A percentile compares a stretch with the other conserved stretches of the same genome.
These are phyloP conservation scores for Lepidostoma basale DNA, from an alignment of 1,140 invertebrate genomes.

Conservation along the genomic window DNA sequence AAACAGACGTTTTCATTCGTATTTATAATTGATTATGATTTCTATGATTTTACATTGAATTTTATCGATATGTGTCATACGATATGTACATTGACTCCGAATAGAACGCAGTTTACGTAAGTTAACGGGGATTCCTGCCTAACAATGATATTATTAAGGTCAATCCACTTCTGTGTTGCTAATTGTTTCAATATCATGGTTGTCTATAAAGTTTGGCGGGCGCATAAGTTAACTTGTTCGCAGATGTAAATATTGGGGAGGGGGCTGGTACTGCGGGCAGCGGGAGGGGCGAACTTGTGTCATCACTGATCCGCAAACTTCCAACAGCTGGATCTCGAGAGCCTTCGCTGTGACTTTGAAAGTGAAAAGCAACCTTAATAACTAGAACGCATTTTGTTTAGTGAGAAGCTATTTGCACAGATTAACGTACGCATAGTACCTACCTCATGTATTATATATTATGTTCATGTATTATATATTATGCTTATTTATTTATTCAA, in stretches of 20 bases:
- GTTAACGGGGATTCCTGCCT: neutral
- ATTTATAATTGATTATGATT: too few species aligned
- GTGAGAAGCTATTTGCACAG: too few species aligned
- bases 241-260: constrained; percentile 25
- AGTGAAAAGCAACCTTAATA: neutral
- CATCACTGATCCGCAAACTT: constrained; percentile 32
- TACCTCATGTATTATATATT: too few species aligned
- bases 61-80: too few species aligned
- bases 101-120: neutral
- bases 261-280: too few species aligned
- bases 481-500: too few species aligned
- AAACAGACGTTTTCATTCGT: too few species aligned
- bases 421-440: too few species aligned
- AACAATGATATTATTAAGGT: constrained; percentile 29
- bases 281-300: constrained; percentile 21
- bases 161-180: constrained; percentile 27
- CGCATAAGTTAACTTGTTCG: constrained; percentile 32
- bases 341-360: neutral
- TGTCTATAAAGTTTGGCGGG: constrained; percentile 34
- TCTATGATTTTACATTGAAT: too few species aligned
- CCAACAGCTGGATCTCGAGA: neutral
- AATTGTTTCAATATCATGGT: constrained; percentile 31
- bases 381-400: too few species aligned
- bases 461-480: too few species aligned
- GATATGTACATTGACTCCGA: neutral